Percentiles rank a stretch among this genome's conserved stretches.
Evolutionary conservation across 1,140 invertebrate species (phyloP).

Genomic region (Cyrtorhinus lividipennis): DNA sequence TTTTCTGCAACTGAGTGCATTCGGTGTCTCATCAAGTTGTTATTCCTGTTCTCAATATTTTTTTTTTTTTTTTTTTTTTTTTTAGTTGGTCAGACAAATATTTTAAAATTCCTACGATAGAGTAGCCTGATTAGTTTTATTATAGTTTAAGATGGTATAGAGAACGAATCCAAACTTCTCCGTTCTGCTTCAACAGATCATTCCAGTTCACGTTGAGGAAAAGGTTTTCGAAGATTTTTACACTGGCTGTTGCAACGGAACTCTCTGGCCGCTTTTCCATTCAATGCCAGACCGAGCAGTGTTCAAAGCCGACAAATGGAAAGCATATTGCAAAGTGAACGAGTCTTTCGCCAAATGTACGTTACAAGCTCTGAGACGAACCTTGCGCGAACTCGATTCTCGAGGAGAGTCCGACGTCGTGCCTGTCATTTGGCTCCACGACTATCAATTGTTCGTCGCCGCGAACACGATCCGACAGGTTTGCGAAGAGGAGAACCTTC

Average conservation of each 20-base stretch:
- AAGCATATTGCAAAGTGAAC: slow-evolving; percentile 64
- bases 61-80: too few relatives aligned
- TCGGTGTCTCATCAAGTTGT: too few relatives aligned
- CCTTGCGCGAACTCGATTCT: slow-evolving; percentile 33
- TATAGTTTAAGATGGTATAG: too few relatives aligned
- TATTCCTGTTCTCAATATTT: too few relatives aligned
- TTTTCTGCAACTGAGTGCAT: too few relatives aligned
- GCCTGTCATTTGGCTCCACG: slow-evolving; percentile 79
- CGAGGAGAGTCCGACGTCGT: slow-evolving; percentile 39
- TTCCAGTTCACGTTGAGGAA: slow-evolving; percentile 60
- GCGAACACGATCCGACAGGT: slow-evolving; percentile 68
- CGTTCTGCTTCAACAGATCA: slow-evolving; percentile 40
- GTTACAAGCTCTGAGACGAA: slow-evolving; percentile 49
- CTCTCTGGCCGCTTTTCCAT: slow-evolving; percentile 82
- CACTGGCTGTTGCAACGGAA: slow-evolving; percentile 82
- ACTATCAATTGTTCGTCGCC: slow-evolving; percentile 80
- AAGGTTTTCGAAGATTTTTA: slow-evolving; percentile 70
- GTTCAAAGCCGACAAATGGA: slow-evolving; percentile 67
- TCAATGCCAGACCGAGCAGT: slow-evolving; percentile 71
- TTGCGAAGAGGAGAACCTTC: slow-evolving; percentile 62
- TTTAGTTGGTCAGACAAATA: too few relatives aligned
- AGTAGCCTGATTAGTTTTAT: background rate
- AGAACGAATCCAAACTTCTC: background rate
- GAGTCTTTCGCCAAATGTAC: slow-evolving; percentile 68
- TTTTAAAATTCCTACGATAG: too few relatives aligned